Conservation (phyloP, 2,797 vertebrate genomes). For the Neopelma chrysocephalum region DNA sequence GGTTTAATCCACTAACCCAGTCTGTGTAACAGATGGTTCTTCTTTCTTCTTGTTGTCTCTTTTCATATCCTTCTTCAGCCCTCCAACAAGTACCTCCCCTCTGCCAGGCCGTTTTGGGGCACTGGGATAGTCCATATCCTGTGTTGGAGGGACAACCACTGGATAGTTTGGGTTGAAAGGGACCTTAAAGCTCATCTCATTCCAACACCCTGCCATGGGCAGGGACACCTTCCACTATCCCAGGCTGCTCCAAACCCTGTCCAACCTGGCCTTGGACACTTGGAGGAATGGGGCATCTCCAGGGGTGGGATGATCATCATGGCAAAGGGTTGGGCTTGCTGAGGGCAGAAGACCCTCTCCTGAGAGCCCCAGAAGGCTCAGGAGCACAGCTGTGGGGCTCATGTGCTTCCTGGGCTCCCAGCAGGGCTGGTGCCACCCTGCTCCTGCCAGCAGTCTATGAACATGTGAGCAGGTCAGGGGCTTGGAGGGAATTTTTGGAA, state of each 20-base stretch:
- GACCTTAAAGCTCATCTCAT: neutral
- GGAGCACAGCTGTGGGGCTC: neutral
- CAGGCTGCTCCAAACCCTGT: neutral
- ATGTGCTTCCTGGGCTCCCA: neutral
- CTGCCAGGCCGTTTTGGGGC: rapidly evolving
- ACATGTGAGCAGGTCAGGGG: rapidly evolving
- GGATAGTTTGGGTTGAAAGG: neutral
- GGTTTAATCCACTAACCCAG: neutral
- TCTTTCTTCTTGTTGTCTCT: neutral
- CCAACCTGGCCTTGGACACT: neutral
- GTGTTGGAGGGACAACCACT: neutral
- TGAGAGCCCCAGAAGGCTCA: neutral
- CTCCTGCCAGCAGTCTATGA: neutral
- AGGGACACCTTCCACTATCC: neutral
- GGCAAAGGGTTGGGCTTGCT: neutral
- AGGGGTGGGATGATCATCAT: neutral
- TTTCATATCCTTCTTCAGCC: neutral
- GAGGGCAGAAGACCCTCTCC: too few species aligned
- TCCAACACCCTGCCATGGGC: neutral
- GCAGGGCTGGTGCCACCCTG: neutral
- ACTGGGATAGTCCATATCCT: rapidly evolving
- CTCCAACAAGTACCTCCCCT: neutral
- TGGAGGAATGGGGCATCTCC: neutral
- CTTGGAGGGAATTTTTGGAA: neutral
- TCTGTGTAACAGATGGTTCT: neutral